Evolutionary conservation across 2,113 vertebrate genomes (phyloP).

Genomic region (Scophthalmus maximus): DNA sequence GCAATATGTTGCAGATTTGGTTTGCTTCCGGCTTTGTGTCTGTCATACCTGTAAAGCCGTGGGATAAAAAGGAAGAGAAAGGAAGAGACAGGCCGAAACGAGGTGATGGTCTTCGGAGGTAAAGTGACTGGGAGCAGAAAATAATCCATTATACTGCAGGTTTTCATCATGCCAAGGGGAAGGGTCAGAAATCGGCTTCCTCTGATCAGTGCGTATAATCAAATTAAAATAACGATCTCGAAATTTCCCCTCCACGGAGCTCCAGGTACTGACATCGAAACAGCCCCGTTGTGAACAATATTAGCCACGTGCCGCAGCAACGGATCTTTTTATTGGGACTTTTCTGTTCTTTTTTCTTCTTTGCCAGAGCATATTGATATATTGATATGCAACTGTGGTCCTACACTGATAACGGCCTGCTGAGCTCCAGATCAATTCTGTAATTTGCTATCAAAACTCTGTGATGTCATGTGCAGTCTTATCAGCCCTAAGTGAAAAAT

Average conservation of each 20-base stretch:
- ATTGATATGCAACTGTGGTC: constrained; percentile 39
- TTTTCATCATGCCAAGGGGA: constrained; percentile 57
- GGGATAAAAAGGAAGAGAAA: background rate
- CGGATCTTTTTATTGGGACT: no score
- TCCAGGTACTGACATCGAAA: constrained; percentile 49
- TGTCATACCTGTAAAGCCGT: constrained; percentile 12
- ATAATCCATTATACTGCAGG: constrained; percentile 53
- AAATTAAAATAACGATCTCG: constrained; percentile 50
- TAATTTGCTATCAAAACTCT: constrained; percentile 72
- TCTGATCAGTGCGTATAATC: constrained; percentile 68
- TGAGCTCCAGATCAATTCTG: constrained; percentile 72
- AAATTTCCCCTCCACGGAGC: constrained; percentile 50
- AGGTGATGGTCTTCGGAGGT: constrained; percentile 11
- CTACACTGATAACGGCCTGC: constrained; percentile 67
- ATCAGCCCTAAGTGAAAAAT: constrained; percentile 14
- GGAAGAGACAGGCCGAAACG: constrained; percentile 6
- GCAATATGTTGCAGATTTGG: constrained; percentile 10
- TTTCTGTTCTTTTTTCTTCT: background rate
- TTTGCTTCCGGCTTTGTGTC: constrained; percentile 33
- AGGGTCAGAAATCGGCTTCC: constrained; percentile 69
- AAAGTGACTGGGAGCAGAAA: constrained; percentile 33
- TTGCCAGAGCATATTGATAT: constrained; percentile 62
- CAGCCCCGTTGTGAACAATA: constrained; percentile 42
- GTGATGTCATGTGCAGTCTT: constrained; percentile 51
- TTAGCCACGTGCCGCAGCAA: constrained; percentile 45